Evolutionary conservation across 2,797 vertebrate species (phyloP).

Genomic region (Propithecus perrieri): DNA sequence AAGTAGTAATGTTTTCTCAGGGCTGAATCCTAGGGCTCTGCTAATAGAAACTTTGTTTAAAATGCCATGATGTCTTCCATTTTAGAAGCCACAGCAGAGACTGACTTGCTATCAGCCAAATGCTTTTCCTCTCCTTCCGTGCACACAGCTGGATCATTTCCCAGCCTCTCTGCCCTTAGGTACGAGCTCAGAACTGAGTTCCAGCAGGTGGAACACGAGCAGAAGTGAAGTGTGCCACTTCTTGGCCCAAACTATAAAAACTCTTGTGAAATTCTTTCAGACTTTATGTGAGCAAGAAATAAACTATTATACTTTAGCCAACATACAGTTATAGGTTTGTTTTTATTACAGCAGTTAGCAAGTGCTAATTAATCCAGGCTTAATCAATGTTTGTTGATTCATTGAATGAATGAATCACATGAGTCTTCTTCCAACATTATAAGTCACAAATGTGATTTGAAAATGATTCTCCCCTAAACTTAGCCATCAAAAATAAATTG

Average conservation of each 20-base stretch:
- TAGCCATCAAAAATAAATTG: slow-evolving; percentile 17
- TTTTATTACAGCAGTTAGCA: not conserved
- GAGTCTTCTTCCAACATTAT: not conserved
- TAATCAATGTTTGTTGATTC: not conserved
- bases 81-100: not conserved
- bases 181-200: not conserved
- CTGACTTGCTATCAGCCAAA: not conserved
- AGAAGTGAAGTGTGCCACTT: not conserved
- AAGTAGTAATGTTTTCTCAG: slow-evolving; percentile 12
- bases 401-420: not conserved
- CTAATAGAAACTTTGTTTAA: slow-evolving; percentile 24
- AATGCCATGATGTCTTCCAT: not conserved
- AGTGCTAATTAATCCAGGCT: not conserved
- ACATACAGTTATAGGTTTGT: not conserved
- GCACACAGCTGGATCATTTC: not conserved
- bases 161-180: not conserved
- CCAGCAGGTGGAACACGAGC: not conserved
- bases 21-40: not conserved
- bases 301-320: not conserved
- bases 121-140: not conserved
- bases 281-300: not conserved
- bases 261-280: not conserved
- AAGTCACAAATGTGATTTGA: not conserved
- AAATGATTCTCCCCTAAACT: not conserved
- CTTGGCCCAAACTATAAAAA: not conserved